A percentile compares a stretch with the other conserved stretches of the same genome.
Evolutionary conservation across 2,113 vertebrate genomes (phyloP).

Genomic region (Ictalurus furcatus): DNA sequence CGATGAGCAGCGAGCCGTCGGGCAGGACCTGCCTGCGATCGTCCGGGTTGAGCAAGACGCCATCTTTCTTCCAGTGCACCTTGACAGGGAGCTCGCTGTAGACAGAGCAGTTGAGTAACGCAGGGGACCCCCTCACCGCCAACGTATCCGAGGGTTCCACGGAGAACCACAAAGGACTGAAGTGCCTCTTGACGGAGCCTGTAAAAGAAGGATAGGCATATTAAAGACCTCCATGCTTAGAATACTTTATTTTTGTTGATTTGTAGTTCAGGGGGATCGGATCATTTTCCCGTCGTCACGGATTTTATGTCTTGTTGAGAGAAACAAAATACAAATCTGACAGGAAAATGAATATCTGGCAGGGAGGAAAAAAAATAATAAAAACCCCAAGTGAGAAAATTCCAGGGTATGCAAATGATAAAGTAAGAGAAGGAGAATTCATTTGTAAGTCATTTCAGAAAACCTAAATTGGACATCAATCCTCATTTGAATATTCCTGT

Average conservation of each 20-base stretch:
- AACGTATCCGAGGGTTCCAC: conserved; percentile 86
- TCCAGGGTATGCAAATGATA: neutral
- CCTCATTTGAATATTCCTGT: conserved; percentile 46
- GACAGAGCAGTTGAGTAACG: conserved; percentile 89
- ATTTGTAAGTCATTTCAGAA: conserved; percentile 16
- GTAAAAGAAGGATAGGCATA: neutral
- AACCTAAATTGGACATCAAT: conserved; percentile 24
- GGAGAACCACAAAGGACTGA: conserved; percentile 91
- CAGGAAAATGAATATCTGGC: too few relatives aligned
- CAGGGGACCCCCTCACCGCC: conserved; percentile 78
- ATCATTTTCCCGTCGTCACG: neutral
- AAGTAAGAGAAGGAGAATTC: neutral
- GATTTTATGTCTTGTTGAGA: neutral
- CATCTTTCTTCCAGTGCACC: conserved; percentile 96
- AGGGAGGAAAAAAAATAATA: neutral
- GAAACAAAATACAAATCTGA: too few relatives aligned
- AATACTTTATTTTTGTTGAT: neutral
- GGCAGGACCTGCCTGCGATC: conserved; percentile 86
- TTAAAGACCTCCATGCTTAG: neutral
- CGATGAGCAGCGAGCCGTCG: conserved; percentile 87
- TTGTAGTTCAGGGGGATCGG: neutral
- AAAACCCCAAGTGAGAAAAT: neutral
- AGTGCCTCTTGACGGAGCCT: conserved; percentile 81
- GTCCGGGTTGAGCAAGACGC: conserved; percentile 87
- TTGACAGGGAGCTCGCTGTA: conserved; percentile 77